Evolutionary conservation across 1,140 invertebrate species (phyloP), one percentile per base, ranked within the genome.

Genomic region (Pachyrhynchus sulphureomaculatus): DNA sequence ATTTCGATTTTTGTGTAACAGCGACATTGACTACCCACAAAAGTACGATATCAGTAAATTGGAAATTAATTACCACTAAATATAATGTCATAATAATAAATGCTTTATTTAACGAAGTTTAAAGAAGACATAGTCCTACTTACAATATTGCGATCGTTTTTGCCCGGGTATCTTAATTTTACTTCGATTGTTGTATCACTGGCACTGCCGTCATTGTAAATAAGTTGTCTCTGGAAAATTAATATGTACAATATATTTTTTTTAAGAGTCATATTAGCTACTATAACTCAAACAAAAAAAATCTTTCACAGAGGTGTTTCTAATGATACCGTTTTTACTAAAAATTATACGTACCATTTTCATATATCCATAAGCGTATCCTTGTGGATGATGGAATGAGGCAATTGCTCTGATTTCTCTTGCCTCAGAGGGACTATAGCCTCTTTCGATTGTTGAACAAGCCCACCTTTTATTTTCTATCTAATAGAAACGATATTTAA

Each of bases 111-210:
- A n/a, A n/a, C n/a, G n/a, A n/a, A n/a, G n/a, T n/a, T n/a, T n/a
- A n/a, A n/a, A n/a, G n/a, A n/a, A n/a, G n/a, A n/a, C n/a, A 23
- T 21, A 26, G 3, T 10, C 4, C 47, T 63, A 78, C 81, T 82
- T 77, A 91, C 89, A 66, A 88, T 74, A 76, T 94, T 93, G 5
- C 86, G 79, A 78, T 94, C 90, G 56, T 89, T 83, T 67, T 86
- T 85, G 2, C 92, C 92, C 0, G 91, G 90, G 79, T 96, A 86
- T 26, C 88, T 79, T 5, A 97, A 75, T 68, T 95, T 93, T 2
- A 94, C 84, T 79, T 96, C 92, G 10, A 98, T 87, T 3, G 88
- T 82, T 0, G 94, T 96, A 68, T 96, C 93, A 72, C 93, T 95
- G 64, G 86, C 80, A 62, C 89, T 90, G 2, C 90, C 90, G 76